These are phyloP conservation scores for Callosobruchus maculatus DNA, from an alignment of 2,888 invertebrate species.

Conservation along the genomic window DNA sequence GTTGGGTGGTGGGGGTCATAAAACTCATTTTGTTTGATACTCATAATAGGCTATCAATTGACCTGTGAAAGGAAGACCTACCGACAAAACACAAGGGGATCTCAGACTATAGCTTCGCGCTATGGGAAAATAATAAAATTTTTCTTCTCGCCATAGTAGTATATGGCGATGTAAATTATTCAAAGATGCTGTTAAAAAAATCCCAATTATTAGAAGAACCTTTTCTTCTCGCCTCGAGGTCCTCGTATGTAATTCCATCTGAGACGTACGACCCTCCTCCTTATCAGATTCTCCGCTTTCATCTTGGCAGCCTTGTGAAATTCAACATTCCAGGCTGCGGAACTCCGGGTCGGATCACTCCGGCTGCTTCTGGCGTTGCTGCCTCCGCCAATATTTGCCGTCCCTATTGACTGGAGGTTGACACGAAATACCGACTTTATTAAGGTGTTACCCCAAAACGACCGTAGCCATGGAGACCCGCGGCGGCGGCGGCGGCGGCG, in stretches of 20 bases:
- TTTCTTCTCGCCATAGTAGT: too few relatives aligned
- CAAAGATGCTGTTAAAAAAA: too few relatives aligned
- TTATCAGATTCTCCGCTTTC: not conserved
- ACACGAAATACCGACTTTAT: conserved; percentile 37
- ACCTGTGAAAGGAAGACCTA: too few relatives aligned
- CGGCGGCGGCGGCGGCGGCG: not conserved
- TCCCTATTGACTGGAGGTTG: conserved; percentile 17
- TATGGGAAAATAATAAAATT: too few relatives aligned
- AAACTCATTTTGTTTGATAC: too few relatives aligned
- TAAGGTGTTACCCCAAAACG: conserved; percentile 31
- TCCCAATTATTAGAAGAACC: too few relatives aligned
- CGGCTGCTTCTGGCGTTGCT: not conserved
- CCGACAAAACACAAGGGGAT: too few relatives aligned
- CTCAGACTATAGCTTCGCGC: too few relatives aligned
- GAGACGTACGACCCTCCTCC: not conserved
- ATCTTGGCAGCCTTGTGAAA: not conserved
- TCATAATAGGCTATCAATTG: too few relatives aligned
- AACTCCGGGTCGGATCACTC: not conserved
- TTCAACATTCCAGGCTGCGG: not conserved
- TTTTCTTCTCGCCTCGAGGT: too few relatives aligned
- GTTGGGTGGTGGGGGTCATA: too few relatives aligned
- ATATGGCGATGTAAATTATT: too few relatives aligned
- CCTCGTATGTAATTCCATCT: not conserved
- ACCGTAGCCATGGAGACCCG: conserved; percentile 33
- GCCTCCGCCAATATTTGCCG: not conserved